Conservation (phyloP, 2,888 invertebrate species). For the Agonum fuliginosum region DNA sequence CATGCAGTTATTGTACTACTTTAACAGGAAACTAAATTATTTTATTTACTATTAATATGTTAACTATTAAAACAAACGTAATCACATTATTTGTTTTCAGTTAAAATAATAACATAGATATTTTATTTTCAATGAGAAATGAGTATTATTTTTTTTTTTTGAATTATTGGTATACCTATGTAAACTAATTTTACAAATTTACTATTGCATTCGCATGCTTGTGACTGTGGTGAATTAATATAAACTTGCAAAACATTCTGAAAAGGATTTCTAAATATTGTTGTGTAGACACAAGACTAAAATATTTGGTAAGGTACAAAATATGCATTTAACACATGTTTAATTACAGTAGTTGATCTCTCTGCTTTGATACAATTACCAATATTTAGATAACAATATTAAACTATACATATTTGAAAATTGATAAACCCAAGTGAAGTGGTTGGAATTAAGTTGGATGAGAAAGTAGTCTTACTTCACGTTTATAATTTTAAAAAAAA, state of each 20-base stretch:
- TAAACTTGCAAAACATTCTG: too few species aligned
- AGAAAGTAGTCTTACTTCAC: too few species aligned
- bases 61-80: slow-evolving; percentile 23
- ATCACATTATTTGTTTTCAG: slow-evolving; percentile 22
- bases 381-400: not conserved
- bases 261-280: slow-evolving; percentile 9
- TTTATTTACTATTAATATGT: slow-evolving; percentile 1
- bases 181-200: too few species aligned
- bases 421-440: too few species aligned
- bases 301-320: slow-evolving; percentile 33
- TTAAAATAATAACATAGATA: not conserved
- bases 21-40: slow-evolving; percentile 16
- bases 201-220: slow-evolving; percentile 23
- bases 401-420: too few species aligned
- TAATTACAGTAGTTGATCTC: slow-evolving; percentile 11
- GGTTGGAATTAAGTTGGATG: too few species aligned
- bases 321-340: not conserved
- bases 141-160: too few species aligned
- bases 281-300: slow-evolving; percentile 55
- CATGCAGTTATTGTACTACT: not conserved
- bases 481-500: too few species aligned
- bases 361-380: not conserved
- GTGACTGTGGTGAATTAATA: too few species aligned
- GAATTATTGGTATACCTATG: too few species aligned
- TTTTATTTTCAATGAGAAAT: slow-evolving; percentile 1